Base-by-base conservation (phyloP, 2,888 invertebrate species). In the Lasioglossum oenotherae region DNA sequence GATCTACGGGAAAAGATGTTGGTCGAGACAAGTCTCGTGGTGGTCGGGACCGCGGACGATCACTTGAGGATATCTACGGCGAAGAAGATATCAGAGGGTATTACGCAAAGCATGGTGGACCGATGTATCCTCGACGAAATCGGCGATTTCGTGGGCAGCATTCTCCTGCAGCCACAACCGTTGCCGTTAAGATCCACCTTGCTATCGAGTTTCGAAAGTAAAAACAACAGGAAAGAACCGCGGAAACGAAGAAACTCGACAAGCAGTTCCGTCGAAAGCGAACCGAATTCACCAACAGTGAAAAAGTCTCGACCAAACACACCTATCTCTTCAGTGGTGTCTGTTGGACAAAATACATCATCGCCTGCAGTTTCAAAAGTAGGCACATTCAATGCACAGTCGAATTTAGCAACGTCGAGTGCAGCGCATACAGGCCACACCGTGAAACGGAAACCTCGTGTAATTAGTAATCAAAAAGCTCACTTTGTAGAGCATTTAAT, bases 11-110 rank as follows among this genome's bases (percentile, higher is more conserved):
- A 97, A 92, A 96, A 97, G 87, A 97, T 98, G 97, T 96, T 97
- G 87, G 97, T 97, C 0, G 97, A 98, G 93, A 97, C 97, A 4
- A 97, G 97, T 77, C 95, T 98, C 57, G 96, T 98, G 57, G 96
- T 98, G 23, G 97, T 98, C 27, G 98, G 98, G 38, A 97, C 97
- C 60, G 98, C 97, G 0, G 98, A 98, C 95, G 97, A 98, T 94
- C 96, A 97, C 79, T 95, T 98, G 31, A 95, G 98, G 67, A 96
- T 98, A 85, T 96, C 96, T 10, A 97, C 97, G 86, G 96, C 96
- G 76, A 97, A 97, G 93, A 97, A 97, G 87, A 96, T 97, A 90
- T 95, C 96, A n/a, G 97, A 98, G 91, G 97, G 97, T 27, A 96
- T 98, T 31, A 98, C 98, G 0, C 98, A 98, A 93, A 96, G 96